Evolutionary conservation across 2,113 vertebrate genomes (phyloP), one percentile per base, ranked within the genome.

Genomic region (Solea solea): DNA sequence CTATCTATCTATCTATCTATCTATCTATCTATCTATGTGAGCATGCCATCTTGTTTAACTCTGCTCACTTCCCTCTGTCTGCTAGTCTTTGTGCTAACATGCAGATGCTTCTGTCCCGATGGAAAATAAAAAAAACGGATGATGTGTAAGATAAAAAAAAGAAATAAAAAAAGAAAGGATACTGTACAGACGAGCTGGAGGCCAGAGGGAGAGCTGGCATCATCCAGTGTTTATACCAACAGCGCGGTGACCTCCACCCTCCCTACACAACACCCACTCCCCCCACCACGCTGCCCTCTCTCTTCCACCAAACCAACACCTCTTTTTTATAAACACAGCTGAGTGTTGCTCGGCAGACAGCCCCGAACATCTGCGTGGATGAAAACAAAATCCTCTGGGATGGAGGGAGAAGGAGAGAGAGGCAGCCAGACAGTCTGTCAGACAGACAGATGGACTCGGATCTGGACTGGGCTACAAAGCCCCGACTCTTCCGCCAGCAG

Each of bases 271-370:
- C 72, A 34, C 80, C 68, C 69, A 63, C 80, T 52, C 81, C 75
- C 21, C 70, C 74, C 74, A 56, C 73, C 70, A 64, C 34, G 5
- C 58, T 78, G 67, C 74, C 70, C 74, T 75, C 70, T 76, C 76
- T 78, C 71, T 85, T 80, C 82, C 83, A 78, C 77, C 77, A 85
- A 82, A 82, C 82, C 78, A 83, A 88, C 89, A 88, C 84, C 79
- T 90, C 88, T 85, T 87, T 88, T 88, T 87, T 87, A 80, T 90
- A 91, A 87, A 90, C 89, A 90, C 90, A 91, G 86, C 88, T 89
- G 86, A 90, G 78, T 76, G 76, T 51, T 69, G 65, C 71, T 44
- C 82, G 64, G 83, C 89, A 83, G 81, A 86, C 76, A 87, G 81
- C 86, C 72, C 51, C 8, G 65, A 88, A 92, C 91, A 92, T 92